phyloP scores from a whole-genome alignment of 2,113 vertebrate genomes.

The Acrocephalus kingi region DNA sequence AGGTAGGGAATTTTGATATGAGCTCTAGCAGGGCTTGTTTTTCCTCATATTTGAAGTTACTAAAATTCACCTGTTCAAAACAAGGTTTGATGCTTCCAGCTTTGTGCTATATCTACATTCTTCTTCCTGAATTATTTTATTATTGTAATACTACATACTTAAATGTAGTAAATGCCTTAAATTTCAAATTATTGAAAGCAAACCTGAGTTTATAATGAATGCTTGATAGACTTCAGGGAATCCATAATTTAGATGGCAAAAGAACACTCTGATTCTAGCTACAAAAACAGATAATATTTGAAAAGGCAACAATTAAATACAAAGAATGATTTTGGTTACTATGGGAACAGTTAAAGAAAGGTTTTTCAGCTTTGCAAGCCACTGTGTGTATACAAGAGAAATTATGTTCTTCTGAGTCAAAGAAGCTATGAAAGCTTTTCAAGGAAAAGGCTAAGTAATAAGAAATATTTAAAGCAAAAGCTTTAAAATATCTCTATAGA shows the following conservation, averaged over 20 bases:
- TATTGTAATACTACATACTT: background rate
- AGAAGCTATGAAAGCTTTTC: constrained; percentile 8
- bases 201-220: background rate
- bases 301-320: constrained; percentile 46
- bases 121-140: background rate
- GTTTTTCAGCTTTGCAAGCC: background rate
- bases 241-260: background rate
- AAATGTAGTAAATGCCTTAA: background rate
- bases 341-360: constrained; percentile 33
- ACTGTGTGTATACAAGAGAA: constrained; percentile 13
- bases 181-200: background rate
- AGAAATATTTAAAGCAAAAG: constrained; percentile 1
- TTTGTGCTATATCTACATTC: background rate
- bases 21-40: background rate
- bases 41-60: background rate
- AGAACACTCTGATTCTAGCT: background rate
- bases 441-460: constrained; percentile 16
- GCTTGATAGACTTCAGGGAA: constrained; percentile 6
- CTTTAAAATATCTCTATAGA: background rate
- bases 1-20: background rate
- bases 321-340: constrained; percentile 46
- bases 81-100: background rate
- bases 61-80: background rate
- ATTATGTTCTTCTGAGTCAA: background rate
- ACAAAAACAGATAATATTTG: constrained; percentile 12